Base-by-base conservation (phyloP, 2,113 vertebrate genomes). In the Ctenomys sociabilis region DNA sequence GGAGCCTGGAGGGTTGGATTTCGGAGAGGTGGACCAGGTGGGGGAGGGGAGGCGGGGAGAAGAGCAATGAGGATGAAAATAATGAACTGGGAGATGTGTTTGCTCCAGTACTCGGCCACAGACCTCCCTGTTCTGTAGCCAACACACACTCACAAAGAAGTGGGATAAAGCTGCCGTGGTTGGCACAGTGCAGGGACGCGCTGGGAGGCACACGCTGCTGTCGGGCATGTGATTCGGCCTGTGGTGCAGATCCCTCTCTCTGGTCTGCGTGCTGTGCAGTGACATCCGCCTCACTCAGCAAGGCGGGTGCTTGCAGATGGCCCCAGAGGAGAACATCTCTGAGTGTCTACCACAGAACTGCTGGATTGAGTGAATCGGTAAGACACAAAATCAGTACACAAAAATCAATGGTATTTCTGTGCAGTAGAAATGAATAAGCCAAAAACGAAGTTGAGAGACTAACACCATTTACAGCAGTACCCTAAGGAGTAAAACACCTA, bases 41-140 rank as follows among this genome's bases (percentile, higher is more conserved):
- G 73, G 40, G 24, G 35, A 37, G 68, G 68, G 19, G 73, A 14
- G 24, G 24, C 12, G 2, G 40, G 40, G 14, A 45, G 40, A 28
- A 13, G 24, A 30, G 40, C 5, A 5, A 45, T 6, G 26, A 45
- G 21, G 40, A 43, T 7, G 40, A 43, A 28, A 2, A 77, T 13
- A 26, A 77, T 14, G 2, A 26, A 13, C 4, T 13, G 5, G 14
- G 26, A 5, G 7, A 14, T 16, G 73, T 7, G 40, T 26, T 45
- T 3, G 24, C 11, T 2, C 40, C 12, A 6, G 12, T 37, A 5
- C 73, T 28, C 40, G 12, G 6, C 22, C 2, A 14, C 0, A 12
- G 28, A 3, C 24, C 40, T 45, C 73, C 5, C 73, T 7, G 40
- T 13, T 75, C 21, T 11, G 37, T 13, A 14, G 13, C 40, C 28